phyloP scores from a whole-genome alignment of 1,140 invertebrate genomes.

The Coptotermes formosanus region DNA sequence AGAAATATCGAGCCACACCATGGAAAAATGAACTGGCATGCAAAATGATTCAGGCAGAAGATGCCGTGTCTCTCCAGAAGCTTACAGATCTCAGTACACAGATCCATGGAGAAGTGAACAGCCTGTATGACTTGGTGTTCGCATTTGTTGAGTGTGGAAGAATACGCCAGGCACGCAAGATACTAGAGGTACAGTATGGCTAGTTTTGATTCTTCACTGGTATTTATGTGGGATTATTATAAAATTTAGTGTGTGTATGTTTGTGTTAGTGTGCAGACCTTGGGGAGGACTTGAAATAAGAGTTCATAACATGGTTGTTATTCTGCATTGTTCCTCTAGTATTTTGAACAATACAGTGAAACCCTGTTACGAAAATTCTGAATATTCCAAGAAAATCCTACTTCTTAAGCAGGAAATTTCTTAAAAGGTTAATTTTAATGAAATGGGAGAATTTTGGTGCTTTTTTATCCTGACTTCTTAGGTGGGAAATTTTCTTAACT shows the following conservation, averaged over 20 bases:
- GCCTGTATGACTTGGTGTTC: constrained; percentile 76
- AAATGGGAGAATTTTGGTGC: no score
- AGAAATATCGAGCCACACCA: constrained; percentile 63
- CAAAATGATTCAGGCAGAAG: constrained; percentile 70
- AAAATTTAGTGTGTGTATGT: constrained; percentile 21
- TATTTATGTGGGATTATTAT: constrained; percentile 23
- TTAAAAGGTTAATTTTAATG: no score
- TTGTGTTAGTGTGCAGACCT: no score
- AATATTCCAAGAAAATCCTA: no score
- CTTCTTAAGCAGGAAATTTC: no score
- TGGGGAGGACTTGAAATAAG: no score
- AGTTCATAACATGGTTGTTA: no score
- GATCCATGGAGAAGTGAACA: constrained; percentile 77
- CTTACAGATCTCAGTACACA: constrained; percentile 73
- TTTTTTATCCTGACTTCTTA: no score
- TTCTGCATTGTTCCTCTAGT: no score
- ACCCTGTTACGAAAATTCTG: no score
- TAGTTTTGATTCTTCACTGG: neutral
- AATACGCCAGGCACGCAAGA: constrained; percentile 73
- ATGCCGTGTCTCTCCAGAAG: constrained; percentile 72
- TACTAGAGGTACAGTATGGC: constrained; percentile 59
- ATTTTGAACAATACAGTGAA: no score
- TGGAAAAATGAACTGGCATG: constrained; percentile 69
- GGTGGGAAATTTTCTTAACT: no score
- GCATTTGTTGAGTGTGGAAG: constrained; percentile 76